Conservation (phyloP, 2,797 vertebrate species). For the Psittacula derbiana region DNA sequence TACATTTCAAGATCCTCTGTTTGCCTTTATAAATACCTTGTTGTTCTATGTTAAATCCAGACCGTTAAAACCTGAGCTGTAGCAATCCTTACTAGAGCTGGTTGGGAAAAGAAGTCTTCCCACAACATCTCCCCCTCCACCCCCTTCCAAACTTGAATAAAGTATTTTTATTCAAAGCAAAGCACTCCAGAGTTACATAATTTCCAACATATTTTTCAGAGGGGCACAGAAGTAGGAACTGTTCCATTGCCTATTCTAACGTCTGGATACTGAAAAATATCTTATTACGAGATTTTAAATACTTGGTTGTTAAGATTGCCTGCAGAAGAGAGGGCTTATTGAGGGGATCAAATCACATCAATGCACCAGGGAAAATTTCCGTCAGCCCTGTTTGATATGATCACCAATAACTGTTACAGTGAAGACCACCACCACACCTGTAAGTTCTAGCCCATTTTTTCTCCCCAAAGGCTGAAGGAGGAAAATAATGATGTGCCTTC, state of each 20-base stretch:
- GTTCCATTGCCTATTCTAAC: background rate
- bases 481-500: rapidly evolving
- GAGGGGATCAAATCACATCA: background rate
- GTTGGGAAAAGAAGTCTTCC: background rate
- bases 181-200: background rate
- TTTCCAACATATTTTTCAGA: background rate
- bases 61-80: background rate
- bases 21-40: background rate
- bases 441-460: background rate
- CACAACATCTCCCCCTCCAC: background rate
- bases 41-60: background rate
- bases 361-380: background rate
- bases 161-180: slow-evolving; percentile 22
- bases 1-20: background rate
- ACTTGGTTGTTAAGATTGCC: background rate
- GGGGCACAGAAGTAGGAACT: background rate
- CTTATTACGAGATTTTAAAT: background rate
- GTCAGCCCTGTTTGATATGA: background rate
- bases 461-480: background rate
- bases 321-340: background rate
- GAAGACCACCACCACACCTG: background rate
- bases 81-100: background rate
- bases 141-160: background rate
- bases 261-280: background rate
- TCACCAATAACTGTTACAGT: background rate